Evolutionary conservation across 2,113 vertebrate species (phyloP), one percentile per base, ranked within the genome.

Genomic region (Pica pica): DNA sequence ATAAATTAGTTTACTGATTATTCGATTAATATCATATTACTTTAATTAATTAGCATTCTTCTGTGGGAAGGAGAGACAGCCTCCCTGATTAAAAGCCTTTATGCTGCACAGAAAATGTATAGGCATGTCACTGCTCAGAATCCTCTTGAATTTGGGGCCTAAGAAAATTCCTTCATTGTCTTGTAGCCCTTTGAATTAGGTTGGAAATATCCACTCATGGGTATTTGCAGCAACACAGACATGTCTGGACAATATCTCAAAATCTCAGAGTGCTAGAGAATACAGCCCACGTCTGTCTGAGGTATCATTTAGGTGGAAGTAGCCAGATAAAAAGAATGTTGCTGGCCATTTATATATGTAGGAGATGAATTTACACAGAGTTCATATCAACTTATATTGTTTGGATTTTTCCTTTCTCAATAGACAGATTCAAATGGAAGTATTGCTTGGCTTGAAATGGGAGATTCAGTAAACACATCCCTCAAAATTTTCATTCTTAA

Each of bases 401-500:
- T 81, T 90, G 56, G 22, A 44, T 79, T 75, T 81, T 92, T 70
- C 23, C n/a, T 57, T 88, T 50, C 37, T 92, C 42, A 63, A 13
- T 28, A 75, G 35, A 37, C 41, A 33, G 33, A 86, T 75, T 94
- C 81, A 69, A 88, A 61, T 37, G 26, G 79, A 96, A 94, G 87
- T 37, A 63, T 59, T 42, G 22, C 55, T 82, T 95, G 42, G 7
- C 56, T 55, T 55, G 83, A 94, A 94, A 93, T 3, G 52, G 42
- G 61, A 82, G 64, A 69, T 83, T 96, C 91, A 27, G 94, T 97
- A 98, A 98, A 98, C 95, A 97, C 84, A 93, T 63, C 47, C 55
- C 81, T 96, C 94, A 96, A 96, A 96, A 98, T 96, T 97, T 97
- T 97, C 91, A 67, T 95, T 97, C 95, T 93, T 96, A 94, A 90